Conservation (phyloP, 2,888 invertebrate species). For the Nematopogon swammerdamellus region DNA sequence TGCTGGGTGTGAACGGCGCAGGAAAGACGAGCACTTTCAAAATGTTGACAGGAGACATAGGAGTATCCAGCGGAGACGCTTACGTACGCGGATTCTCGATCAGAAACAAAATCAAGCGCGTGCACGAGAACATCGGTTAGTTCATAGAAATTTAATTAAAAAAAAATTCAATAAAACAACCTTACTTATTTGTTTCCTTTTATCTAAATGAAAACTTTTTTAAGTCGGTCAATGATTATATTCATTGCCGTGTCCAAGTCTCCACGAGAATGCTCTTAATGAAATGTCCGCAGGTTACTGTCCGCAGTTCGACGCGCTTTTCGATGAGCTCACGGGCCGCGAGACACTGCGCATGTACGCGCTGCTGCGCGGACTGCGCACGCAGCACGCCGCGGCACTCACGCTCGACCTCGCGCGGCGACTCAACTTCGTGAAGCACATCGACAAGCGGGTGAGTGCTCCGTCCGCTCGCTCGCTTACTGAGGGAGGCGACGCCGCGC, state of each 20-base stretch:
- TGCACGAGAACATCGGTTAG: conserved; percentile 60
- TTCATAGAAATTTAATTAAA: no score
- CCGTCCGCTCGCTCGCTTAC: conserved; percentile 13
- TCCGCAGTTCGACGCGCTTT: conserved; percentile 72
- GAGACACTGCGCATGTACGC: conserved; percentile 66
- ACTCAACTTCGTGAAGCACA: conserved; percentile 59
- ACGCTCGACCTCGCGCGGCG: conserved; percentile 44
- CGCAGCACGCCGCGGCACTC: conserved; percentile 23
- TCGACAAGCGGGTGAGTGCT: conserved; percentile 51
- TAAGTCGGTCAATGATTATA: no score
- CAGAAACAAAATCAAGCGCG: conserved; percentile 48
- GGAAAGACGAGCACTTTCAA: conserved; percentile 89
- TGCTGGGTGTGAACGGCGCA: conserved; percentile 82
- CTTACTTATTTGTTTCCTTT: not conserved
- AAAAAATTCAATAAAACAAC: not conserved
- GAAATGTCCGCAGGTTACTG: conserved; percentile 56
- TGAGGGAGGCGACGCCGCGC: no score
- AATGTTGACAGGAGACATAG: conserved; percentile 84
- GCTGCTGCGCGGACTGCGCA: conserved; percentile 59
- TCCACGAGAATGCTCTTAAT: no score
- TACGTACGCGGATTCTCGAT: conserved; percentile 60
- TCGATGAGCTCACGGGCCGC: conserved; percentile 68
- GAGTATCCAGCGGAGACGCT: conserved; percentile 66
- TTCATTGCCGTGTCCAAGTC: no score
- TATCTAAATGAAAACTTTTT: conserved; percentile 7